Base-by-base conservation (phyloP, 2,797 vertebrate genomes). In the Fistularia commersonii region DNA sequence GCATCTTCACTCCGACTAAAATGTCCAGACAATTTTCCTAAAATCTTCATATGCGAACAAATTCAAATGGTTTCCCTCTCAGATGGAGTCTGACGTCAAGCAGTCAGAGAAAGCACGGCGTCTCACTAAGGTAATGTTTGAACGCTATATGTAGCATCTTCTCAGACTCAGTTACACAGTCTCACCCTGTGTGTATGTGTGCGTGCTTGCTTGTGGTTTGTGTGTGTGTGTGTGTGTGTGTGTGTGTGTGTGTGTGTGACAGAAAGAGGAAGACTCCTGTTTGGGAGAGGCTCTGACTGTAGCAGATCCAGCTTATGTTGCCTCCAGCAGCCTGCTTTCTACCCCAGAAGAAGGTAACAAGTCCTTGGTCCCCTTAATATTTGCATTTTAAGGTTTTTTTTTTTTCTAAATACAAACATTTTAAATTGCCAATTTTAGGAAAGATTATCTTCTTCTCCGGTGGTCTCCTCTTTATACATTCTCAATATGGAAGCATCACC, bases 71-170 rank as follows among this genome's bases (percentile, higher is more conserved):
- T 42, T 5, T 8, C 41, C 12, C 12, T 14, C 12, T 32, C 65
- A 99, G 96, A 90, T 97, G 77, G 94, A 98, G 44, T 87, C 89
- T 63, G 95, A 97, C 79, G 89, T 96, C 64, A 95, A 93, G 75
- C 81, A 93, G 0, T 95, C 92, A 42, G 95, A 98, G 61, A 91
- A 92, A 76, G 92, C 92, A 11, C 91, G 94, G 37, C 85, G 78
- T 37, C 64, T 91, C 12, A 58, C 90, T 11, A 93, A 87, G 89
- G 94, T 94, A 63, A 60, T 71, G 13, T 38, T 6, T 57, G 44
- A 54, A 57, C 12, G 14, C 5, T 34, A 23, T 23, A 23, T 23
- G 23, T 23, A 23, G 4, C 23, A 23, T 23, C 23, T 23, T 4
- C 4, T 2, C 23, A 23, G 23, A 23, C 23, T 23, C 4, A 2